These are phyloP conservation scores for Sinonovacula constricta DNA, from an alignment of 1,140 invertebrate genomes.

Conservation along the genomic window DNA sequence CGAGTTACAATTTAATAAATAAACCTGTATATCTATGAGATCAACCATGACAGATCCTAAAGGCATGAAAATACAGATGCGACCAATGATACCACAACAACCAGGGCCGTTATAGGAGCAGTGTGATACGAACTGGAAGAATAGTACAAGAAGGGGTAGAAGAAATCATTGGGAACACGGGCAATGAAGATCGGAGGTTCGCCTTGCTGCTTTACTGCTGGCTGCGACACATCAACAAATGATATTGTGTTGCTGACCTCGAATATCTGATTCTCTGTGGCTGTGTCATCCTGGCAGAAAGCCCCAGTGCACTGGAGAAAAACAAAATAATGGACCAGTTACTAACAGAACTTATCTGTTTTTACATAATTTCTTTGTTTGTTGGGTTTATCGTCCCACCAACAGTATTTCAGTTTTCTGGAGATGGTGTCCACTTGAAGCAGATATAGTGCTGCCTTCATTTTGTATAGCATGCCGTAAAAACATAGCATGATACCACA, in stretches of 20 bases:
- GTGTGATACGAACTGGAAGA: background rate
- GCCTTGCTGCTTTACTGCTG: conserved; percentile 80
- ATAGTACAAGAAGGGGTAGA: conserved; percentile 83
- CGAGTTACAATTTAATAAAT: no score
- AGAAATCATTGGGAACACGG: conserved; percentile 84
- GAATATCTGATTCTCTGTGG: conserved; percentile 51
- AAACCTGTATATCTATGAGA: no score
- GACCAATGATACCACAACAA: background rate
- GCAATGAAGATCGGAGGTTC: conserved; percentile 83
- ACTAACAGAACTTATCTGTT: no score
- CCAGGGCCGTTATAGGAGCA: background rate
- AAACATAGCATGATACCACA: no score
- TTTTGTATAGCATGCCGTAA: no score
- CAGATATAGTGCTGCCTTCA: no score
- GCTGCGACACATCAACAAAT: conserved; percentile 83
- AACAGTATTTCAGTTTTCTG: no score
- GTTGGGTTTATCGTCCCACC: no score
- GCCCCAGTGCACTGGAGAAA: conserved; percentile 68
- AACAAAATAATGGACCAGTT: no score
- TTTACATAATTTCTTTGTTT: no score
- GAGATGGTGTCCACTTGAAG: no score
- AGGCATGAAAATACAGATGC: background rate
- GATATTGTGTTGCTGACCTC: conserved; percentile 78
- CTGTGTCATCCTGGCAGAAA: conserved; percentile 57
- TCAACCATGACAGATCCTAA: no score